phyloP scores from a whole-genome alignment of 2,888 invertebrate species.

The Drosophila macrospina region DNA sequence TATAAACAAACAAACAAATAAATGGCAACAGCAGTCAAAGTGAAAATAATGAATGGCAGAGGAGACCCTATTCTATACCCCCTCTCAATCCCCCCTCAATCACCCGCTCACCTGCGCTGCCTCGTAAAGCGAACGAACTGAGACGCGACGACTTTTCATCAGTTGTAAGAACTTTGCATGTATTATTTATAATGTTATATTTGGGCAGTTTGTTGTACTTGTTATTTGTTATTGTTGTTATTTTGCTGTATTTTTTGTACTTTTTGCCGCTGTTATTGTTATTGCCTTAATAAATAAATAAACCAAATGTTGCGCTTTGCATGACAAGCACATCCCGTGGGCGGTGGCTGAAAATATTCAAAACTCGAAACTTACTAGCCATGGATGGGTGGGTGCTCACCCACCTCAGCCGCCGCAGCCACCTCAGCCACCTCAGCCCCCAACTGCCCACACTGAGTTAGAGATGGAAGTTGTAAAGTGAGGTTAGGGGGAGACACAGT shows the following conservation, averaged over 20 bases:
- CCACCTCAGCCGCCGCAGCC: too few relatives aligned
- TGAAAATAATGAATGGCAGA: slow-evolving; percentile 55
- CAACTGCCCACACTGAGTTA: background rate
- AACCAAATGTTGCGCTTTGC: slow-evolving; percentile 65
- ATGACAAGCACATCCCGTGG: slow-evolving; percentile 66
- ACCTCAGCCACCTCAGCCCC: too few relatives aligned
- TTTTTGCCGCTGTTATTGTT: slow-evolving; percentile 52
- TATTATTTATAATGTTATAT: slow-evolving; percentile 61
- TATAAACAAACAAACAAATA: slow-evolving; percentile 46
- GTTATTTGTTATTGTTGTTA: slow-evolving; percentile 17
- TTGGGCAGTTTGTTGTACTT: slow-evolving; percentile 16
- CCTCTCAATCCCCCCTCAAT: background rate
- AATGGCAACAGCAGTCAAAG: slow-evolving; percentile 22
- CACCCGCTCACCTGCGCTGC: background rate
- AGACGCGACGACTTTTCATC: slow-evolving; percentile 20
- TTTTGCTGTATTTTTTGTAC: too few relatives aligned
- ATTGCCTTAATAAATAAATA: slow-evolving; percentile 68
- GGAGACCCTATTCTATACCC: background rate
- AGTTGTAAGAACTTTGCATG: slow-evolving; percentile 62
- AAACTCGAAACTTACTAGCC: slow-evolving; percentile 25
- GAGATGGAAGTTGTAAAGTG: slow-evolving; percentile 14
- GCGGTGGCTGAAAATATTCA: slow-evolving; percentile 44
- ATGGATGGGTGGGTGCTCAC: slow-evolving; percentile 43
- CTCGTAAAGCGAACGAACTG: slow-evolving; percentile 15
- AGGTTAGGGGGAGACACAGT: slow-evolving; percentile 18